A percentile compares a stretch with the other conserved stretches of the same genome.
Conservation (phyloP, 2,113 vertebrate species). For the Hypomesus transpacificus region DNA sequence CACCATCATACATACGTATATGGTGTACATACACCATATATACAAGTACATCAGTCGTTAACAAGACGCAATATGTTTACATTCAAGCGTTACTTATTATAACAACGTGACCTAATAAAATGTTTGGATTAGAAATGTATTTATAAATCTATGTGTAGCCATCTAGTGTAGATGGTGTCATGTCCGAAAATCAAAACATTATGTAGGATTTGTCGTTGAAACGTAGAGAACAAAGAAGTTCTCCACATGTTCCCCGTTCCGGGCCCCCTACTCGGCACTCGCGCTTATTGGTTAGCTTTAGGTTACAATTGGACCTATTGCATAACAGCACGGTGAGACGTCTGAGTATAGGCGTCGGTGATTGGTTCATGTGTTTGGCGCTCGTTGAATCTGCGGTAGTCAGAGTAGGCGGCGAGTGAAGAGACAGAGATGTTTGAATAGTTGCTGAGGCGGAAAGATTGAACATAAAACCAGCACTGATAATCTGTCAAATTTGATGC, state of each 20-base stretch:
- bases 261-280: slow-evolving; percentile 37
- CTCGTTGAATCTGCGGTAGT: slow-evolving; percentile 63
- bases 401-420: slow-evolving; percentile 53
- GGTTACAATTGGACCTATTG: slow-evolving; percentile 28
- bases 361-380: slow-evolving; percentile 74
- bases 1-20: too few relatives aligned
- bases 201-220: slow-evolving; percentile 27
- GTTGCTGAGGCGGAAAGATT: slow-evolving; percentile 61
- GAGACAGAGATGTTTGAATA: slow-evolving; percentile 61
- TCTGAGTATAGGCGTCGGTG: slow-evolving; percentile 19
- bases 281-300: slow-evolving; percentile 42
- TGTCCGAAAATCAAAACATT: background rate
- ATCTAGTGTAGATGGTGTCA: background rate
- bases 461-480: slow-evolving; percentile 1
- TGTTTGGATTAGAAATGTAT: background rate
- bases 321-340: slow-evolving; percentile 6
- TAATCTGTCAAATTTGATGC: background rate
- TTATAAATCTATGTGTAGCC: too few relatives aligned
- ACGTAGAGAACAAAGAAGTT: slow-evolving; percentile 69
- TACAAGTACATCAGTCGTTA: background rate
- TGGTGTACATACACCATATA: too few relatives aligned
- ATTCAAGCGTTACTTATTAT: background rate
- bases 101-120: background rate
- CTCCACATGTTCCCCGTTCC: slow-evolving; percentile 61
- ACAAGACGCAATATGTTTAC: background rate